Evolutionary conservation across 2,113 vertebrate genomes (phyloP), one percentile per base, ranked within the genome.

Genomic region (Centropus bengalensis): DNA sequence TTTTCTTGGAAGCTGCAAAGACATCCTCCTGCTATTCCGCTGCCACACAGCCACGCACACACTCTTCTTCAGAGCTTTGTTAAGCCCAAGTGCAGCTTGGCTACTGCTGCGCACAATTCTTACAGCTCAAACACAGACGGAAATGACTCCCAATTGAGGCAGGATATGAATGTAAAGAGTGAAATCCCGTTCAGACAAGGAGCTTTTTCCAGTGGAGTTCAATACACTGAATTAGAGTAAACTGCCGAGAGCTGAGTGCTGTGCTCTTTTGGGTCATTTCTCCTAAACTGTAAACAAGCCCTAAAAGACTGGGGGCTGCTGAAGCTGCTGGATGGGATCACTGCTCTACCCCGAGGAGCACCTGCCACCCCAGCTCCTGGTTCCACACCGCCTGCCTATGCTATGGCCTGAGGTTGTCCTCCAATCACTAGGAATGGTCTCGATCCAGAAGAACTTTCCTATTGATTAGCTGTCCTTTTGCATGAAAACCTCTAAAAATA

Each of bases 241-340:
- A 56, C 28, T 12, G 58, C 62, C 33, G 8, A 24, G 62, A 27
- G 24, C 5, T 11, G 33, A 0, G 1, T 7, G 13, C 21, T 54
- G 11, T 74, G 45, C 13, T 67, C 47, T 71, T 56, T 15, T 1
- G 2, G 23, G 24, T 30, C 28, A 32, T 36, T 71, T 49, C 33
- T 74, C 30, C 42, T 45, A 45, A 45, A 45, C 47, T 44, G 21
- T n/a, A 59, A 75, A 75, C 4, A 21, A 47, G 23, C 6, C 55
- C 49, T 27, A 68, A 82, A 55, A 64, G 58, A 15, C 3, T 24
- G 14, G 16, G 8, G 55, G 32, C 54, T 91, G 64, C 64, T 64
- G 54, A 26, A 73, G 59, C 40, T 15, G 10, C 51, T 28, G 44
- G 18, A 18, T 1, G 8, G 32, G 47, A 8, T 17, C 14, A 8